These are phyloP conservation scores for Erebia epiphron DNA, from an alignment of 2,888 invertebrate genomes.

Conservation along the genomic window DNA sequence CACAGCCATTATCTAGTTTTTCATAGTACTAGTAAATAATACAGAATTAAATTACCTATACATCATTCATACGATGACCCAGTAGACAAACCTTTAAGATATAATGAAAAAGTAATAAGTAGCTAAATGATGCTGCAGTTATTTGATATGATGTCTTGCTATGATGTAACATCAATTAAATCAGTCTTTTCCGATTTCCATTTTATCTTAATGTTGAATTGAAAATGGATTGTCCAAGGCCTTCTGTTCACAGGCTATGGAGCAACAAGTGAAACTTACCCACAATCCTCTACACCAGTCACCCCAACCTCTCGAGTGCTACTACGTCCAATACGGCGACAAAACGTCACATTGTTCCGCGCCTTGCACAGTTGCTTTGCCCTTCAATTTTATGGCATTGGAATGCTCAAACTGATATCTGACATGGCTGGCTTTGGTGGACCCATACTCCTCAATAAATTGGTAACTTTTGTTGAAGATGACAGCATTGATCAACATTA, in stretches of 20 bases:
- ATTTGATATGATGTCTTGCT: no score
- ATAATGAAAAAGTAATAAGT: no score
- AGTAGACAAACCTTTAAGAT: no score
- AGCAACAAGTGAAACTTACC: conserved; percentile 59
- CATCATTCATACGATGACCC: no score
- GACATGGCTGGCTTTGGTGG: conserved; percentile 94
- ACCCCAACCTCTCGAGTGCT: conserved; percentile 67
- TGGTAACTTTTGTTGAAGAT: conserved; percentile 91
- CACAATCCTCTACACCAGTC: conserved; percentile 67
- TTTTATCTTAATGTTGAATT: no score
- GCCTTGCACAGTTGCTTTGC: conserved; percentile 91
- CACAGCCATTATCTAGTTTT: no score
- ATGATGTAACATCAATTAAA: no score
- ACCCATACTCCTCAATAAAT: conserved; percentile 92
- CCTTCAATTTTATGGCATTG: conserved; percentile 92
- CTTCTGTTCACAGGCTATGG: conserved; percentile 60
- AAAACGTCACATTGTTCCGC: conserved; percentile 83
- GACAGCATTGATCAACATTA: conserved; percentile 84
- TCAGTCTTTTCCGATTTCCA: no score
- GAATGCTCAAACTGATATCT: conserved; percentile 90
- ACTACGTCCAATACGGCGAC: conserved; percentile 61
- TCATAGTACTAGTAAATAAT: no score
- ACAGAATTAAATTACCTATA: no score
- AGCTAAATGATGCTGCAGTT: no score
- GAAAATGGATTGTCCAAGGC: not conserved